Evolutionary conservation across 1,140 invertebrate genomes (phyloP), one percentile per base, ranked within the genome.

Genomic region (Teleogryllus occipitalis): DNA sequence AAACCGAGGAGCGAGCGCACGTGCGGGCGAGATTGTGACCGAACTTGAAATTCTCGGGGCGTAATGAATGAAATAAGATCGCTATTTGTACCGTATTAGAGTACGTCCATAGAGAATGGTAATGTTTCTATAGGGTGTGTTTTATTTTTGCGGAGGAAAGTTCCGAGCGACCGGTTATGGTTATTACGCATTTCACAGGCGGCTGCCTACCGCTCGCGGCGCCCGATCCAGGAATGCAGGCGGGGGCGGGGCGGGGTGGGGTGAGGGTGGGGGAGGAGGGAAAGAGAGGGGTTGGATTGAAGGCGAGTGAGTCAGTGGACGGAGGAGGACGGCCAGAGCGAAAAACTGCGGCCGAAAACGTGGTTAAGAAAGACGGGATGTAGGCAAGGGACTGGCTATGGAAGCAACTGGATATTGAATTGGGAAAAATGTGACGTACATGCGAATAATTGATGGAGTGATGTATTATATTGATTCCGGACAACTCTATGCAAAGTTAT

Each of bases 111-210:
- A 65, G 54, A 18, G 54, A 65, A 65, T 10, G 54, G 54, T 65
- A 65, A 65, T 65, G 54, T 65, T 65, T 65, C 54, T 65, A 65
- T 3, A 65, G 15, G 54, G 54, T 18, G 54, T 65, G 54, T 7
- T 65, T 65, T 65, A 65, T 65, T 65, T 65, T 65, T 65, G 54
- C 54, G 54, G 10, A 18, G 18, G 54, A 65, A 39, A 39, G 1
- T 18, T 65, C 54, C 54, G 7, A 18, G 54, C 10, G 54, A 65
- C 27, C 54, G 54, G 54, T 65, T 65, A 65, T 65, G 54, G 54
- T 65, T 65, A 65, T 65, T 65, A 65, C 54, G 54, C 54, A 65
- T 65, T 65, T 65, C 54, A 65, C 54, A 65, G 54, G 54, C 54
- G 10, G 54, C 18, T 65, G 54, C 54, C 10, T 65, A 18, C 27